These are phyloP conservation scores for Hirudo medicinalis DNA, from an alignment of 1,140 invertebrate genomes.

Conservation along the genomic window DNA sequence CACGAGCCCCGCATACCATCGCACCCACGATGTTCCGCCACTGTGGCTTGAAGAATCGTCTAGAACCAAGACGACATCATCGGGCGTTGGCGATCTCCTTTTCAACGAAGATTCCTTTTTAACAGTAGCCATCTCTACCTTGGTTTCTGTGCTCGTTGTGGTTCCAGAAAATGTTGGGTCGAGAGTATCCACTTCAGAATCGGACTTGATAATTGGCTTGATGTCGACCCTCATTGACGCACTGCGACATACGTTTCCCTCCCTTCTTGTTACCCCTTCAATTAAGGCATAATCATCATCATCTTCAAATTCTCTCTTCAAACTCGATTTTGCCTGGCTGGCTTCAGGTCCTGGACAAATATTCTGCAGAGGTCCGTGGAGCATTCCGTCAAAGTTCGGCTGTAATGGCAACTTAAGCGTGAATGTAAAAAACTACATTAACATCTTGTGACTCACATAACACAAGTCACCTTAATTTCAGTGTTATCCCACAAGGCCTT, in stretches of 20 bases:
- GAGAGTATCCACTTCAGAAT: background rate
- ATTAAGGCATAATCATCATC: too few relatives aligned
- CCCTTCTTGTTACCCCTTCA: background rate
- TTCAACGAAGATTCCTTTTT: slow-evolving; percentile 5
- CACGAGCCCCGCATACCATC: background rate
- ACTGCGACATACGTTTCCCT: background rate
- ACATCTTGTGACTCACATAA: background rate
- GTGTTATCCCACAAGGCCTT: background rate
- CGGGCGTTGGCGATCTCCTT: slow-evolving; percentile 6
- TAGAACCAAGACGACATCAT: background rate
- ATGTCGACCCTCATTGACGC: background rate
- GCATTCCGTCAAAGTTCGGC: too few relatives aligned
- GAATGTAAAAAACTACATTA: too few relatives aligned
- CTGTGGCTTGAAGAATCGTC: background rate
- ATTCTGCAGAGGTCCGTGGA: too few relatives aligned
- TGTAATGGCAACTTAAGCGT: too few relatives aligned
- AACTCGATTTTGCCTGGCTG: too few relatives aligned
- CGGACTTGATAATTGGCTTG: background rate
- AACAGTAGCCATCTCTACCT: background rate
- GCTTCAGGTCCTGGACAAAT: too few relatives aligned
- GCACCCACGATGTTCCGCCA: background rate
- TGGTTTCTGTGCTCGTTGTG: background rate
- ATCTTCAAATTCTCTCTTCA: too few relatives aligned
- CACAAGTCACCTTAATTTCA: background rate
- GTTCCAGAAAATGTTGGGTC: background rate